Base-by-base conservation (phyloP, 1,140 invertebrate genomes). In the Palaemon carinicauda region DNA sequence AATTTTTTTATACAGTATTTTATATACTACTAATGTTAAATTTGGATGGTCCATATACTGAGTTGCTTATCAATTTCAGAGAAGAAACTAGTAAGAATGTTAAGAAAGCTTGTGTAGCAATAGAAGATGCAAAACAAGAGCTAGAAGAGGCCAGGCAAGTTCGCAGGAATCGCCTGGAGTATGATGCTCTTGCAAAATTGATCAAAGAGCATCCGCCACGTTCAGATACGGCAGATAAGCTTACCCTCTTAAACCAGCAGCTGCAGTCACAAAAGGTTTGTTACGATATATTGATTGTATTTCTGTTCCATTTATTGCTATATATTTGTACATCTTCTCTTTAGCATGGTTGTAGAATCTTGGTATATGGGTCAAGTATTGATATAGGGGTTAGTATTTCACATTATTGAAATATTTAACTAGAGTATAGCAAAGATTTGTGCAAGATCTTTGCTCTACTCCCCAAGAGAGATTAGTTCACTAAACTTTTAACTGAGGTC, bases 161-260 rank as follows among this genome's bases (percentile, higher is more conserved):
- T 24, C 93, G 97, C 2, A 97, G 97, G 91, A 97, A 98, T 91
- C 94, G 96, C 89, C 95, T 96, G 92, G 97, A 98, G 90, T 98
- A 98, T 92, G 97, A 98, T 93, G 94, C 97, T 7, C 90, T 98
- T 31, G 97, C 97, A 0, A 96, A 96, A 92, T 94, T 97, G 3
- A 98, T 98, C 88, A 95, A 95, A 89, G 94, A 96, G 90, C 96
- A 98, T 90, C 97, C 97, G 0, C 96, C 98, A 90, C 93, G 97
- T 90, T 95, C 95, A 90, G 94, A 96, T 88, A 98, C 97, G 1
- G 94, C 95, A 88, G 92, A 94, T 87, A 95, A 96, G 89, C 92
- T 98, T 0, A 92, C 94, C 65, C 93, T 94, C 53, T 92, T 97
- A 15, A 94, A 95, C 90, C 94, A 94, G 88, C 96, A 98, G 90